Percentiles rank a stretch among this genome's conserved stretches.
Conservation (phyloP, 2,113 vertebrate species). For the Neogobius melanostomus region DNA sequence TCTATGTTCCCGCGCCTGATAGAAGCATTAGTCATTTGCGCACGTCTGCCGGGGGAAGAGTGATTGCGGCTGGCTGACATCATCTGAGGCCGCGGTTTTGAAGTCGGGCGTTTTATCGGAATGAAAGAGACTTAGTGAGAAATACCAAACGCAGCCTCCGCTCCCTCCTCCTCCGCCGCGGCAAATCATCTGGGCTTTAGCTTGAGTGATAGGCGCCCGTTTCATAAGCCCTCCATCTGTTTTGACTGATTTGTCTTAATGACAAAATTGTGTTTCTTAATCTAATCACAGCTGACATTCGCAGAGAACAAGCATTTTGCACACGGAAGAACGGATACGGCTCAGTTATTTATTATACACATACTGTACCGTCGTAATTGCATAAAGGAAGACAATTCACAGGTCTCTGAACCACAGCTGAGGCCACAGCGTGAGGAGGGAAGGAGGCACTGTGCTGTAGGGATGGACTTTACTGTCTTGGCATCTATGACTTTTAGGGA, state of each 20-base stretch:
- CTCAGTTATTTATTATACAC: constrained; percentile 34
- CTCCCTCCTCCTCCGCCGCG: constrained; percentile 30
- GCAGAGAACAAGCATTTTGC: constrained; percentile 3
- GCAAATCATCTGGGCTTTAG: constrained; percentile 68
- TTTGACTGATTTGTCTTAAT: constrained; percentile 63
- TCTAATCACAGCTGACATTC: constrained; percentile 43
- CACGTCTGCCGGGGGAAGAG: constrained; percentile 43
- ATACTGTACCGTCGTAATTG: no score
- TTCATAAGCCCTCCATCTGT: constrained; percentile 62
- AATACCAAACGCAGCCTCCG: constrained; percentile 44
- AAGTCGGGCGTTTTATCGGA: constrained; percentile 40
- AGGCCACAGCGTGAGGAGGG: no score
- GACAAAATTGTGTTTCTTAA: constrained; percentile 68
- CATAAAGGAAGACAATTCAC: no score
- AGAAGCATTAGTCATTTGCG: constrained; percentile 61
- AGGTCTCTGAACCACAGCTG: no score
- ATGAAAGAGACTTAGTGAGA: constrained; percentile 39
- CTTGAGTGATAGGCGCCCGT: constrained; percentile 61
- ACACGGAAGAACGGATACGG: constrained; percentile 36
- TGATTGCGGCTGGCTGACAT: constrained; percentile 59
- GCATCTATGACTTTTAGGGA: no score
- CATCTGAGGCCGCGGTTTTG: constrained; percentile 48
- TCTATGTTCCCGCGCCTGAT: constrained; percentile 58
- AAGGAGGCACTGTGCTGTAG: no score
- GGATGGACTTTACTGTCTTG: no score